These are phyloP conservation scores for Anadara kagoshimensis DNA, from an alignment of 1,140 invertebrate species.

Conservation along the genomic window DNA sequence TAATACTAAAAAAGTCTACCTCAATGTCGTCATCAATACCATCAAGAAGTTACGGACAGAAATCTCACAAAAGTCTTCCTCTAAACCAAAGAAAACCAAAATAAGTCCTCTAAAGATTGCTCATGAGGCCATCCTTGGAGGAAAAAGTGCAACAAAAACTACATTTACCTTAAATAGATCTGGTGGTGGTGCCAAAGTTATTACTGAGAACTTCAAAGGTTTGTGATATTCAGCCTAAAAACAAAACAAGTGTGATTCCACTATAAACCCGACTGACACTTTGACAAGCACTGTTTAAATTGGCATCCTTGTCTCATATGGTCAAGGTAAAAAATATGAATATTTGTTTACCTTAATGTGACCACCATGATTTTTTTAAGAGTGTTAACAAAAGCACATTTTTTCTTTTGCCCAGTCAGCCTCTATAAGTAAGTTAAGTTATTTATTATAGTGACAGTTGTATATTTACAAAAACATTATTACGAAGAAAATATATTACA, in stretches of 20 bases:
- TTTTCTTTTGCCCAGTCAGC: too few relatives aligned
- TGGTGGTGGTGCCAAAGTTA: slow-evolving; percentile 24
- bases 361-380: too few relatives aligned
- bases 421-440: too few relatives aligned
- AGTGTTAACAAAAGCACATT: too few relatives aligned
- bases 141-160: slow-evolving; percentile 77
- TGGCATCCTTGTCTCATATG: too few relatives aligned
- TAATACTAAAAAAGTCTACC: slow-evolving; percentile 86
- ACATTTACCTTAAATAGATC: slow-evolving; percentile 79
- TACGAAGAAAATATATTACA: too few relatives aligned
- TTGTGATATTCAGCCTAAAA: background rate
- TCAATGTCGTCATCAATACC: slow-evolving; percentile 87
- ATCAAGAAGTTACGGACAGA: slow-evolving; percentile 80
- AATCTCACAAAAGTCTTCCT: slow-evolving; percentile 35
- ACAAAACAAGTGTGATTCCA: background rate
- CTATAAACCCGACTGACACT: background rate
- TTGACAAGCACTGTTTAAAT: too few relatives aligned
- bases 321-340: too few relatives aligned
- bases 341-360: too few relatives aligned
- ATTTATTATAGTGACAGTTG: too few relatives aligned
- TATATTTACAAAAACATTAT: too few relatives aligned
- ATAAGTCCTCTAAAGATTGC: slow-evolving; percentile 70
- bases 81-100: slow-evolving; percentile 29
- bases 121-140: slow-evolving; percentile 81
- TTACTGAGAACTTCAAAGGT: slow-evolving; percentile 51